Evolutionary conservation across 2,797 vertebrate species (phyloP), one percentile per base, ranked within the genome.

Genomic region (Poeciliopsis turneri): DNA sequence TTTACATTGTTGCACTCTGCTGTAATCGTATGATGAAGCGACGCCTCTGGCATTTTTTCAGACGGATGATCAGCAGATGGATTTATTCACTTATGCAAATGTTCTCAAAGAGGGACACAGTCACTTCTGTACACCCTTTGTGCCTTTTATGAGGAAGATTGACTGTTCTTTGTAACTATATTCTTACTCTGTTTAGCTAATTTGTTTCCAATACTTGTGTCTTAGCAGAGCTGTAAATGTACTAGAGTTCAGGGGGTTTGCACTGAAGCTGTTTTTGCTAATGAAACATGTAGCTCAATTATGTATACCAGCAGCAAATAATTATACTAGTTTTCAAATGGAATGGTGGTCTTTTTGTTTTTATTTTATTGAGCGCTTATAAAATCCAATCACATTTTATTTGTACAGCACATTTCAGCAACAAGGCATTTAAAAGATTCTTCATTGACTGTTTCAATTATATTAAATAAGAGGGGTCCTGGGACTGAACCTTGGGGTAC

Each of bases 41-140:
- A 92, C 77, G 79, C 78, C 80, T 74, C 73, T 74, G 68, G 82
- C 86, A 80, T 84, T 51, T 91, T 94, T 92, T 91, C 92, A 94
- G 83, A 84, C 86, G 76, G 76, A 89, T 88, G 81, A 85, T 82
- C 90, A 91, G 92, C 92, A 90, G 91, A 94, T 90, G 93, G 95
- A 94, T 94, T 93, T 95, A 94, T 95, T 95, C 85, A 87, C 30
- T 90, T 92, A 92, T 95, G 93, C 93, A 95, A 94, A 90, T 90
- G 81, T 87, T 92, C 78, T 93, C 66, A 77, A 70, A 77, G 74
- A 84, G 89, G 83, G 86, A 86, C 87, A 82, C 74, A 78, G 77
- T 74, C 82, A 79, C 72, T 78, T 76, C 83, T 91, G 82, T 77
- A 78, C 6, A 64, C 86, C 87, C 83, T 81, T 75, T 86, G 94